Conservation (phyloP, 2,113 vertebrate species). For the Andinoacara biseriatus region DNA sequence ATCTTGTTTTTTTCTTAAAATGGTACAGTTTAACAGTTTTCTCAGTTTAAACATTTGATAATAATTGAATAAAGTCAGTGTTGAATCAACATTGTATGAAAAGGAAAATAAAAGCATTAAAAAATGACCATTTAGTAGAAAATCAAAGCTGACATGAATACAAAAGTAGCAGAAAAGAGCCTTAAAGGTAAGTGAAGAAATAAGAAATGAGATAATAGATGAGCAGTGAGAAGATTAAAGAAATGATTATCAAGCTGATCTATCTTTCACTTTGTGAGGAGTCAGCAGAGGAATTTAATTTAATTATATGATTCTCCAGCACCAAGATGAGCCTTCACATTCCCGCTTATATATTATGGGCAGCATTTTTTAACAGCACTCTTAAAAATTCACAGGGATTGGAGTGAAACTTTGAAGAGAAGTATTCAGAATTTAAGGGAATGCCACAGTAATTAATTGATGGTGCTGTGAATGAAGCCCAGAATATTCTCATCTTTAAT, state of each 20-base stretch:
- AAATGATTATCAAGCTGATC: slow-evolving; percentile 3
- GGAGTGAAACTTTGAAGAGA: slow-evolving; percentile 1
- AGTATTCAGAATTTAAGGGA: slow-evolving; percentile 17
- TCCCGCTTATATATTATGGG: slow-evolving; percentile 6
- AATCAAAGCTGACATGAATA: background rate
- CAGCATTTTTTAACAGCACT: slow-evolving; percentile 1
- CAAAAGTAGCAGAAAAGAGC: background rate
- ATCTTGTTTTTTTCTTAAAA: too few species aligned
- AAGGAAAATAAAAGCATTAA: too few species aligned
- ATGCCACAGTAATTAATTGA: slow-evolving; percentile 58
- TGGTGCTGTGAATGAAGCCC: slow-evolving; percentile 26
- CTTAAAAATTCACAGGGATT: background rate
- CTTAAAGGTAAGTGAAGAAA: background rate
- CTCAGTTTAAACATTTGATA: too few species aligned
- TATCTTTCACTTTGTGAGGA: slow-evolving; percentile 1
- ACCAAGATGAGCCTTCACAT: background rate
- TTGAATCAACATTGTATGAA: too few species aligned
- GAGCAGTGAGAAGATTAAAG: background rate
- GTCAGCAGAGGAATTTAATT: slow-evolving; percentile 26
- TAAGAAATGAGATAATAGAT: background rate
- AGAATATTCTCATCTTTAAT: slow-evolving; percentile 65
- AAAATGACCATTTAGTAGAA: background rate
- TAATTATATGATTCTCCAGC: slow-evolving; percentile 13
- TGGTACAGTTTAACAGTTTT: too few species aligned
- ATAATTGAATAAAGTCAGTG: too few species aligned